Conservation (phyloP, 2,888 invertebrate genomes). For the Monochamus alternatus region DNA sequence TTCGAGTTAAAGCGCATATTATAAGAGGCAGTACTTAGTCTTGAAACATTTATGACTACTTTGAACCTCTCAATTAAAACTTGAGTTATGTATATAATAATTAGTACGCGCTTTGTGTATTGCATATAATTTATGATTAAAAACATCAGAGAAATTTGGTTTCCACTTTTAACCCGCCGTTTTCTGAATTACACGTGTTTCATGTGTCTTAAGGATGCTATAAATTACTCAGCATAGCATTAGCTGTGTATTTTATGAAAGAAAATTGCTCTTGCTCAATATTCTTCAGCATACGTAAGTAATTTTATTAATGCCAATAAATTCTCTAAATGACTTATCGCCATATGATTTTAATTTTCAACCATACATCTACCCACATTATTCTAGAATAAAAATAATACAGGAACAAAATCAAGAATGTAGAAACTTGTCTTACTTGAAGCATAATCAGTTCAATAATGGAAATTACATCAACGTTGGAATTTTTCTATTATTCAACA, state of each 20-base stretch:
- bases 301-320: neutral
- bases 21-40: slow-evolving; percentile 48
- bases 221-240: slow-evolving; percentile 39
- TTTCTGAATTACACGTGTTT: slow-evolving; percentile 54
- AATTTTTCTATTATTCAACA: too few relatives aligned
- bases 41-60: slow-evolving; percentile 63
- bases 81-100: slow-evolving; percentile 66
- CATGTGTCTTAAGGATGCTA: slow-evolving; percentile 40
- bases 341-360: neutral
- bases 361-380: too few relatives aligned
- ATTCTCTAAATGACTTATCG: neutral
- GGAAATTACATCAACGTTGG: too few relatives aligned
- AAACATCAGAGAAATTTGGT: slow-evolving; percentile 65
- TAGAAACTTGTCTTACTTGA: too few relatives aligned
- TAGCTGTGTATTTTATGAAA: slow-evolving; percentile 18
- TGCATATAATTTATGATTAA: slow-evolving; percentile 63
- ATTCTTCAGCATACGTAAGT: neutral
- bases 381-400: too few relatives aligned
- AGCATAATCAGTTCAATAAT: too few relatives aligned
- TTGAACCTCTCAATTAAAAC: slow-evolving; percentile 64
- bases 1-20: slow-evolving; percentile 31
- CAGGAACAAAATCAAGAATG: too few relatives aligned
- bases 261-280: slow-evolving; percentile 5
- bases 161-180: slow-evolving; percentile 55
- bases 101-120: slow-evolving; percentile 64